Percentiles rank a stretch among this genome's conserved stretches.
Conservation (phyloP, 2,797 vertebrate genomes). For the Hypotaenidia okinawae region DNA sequence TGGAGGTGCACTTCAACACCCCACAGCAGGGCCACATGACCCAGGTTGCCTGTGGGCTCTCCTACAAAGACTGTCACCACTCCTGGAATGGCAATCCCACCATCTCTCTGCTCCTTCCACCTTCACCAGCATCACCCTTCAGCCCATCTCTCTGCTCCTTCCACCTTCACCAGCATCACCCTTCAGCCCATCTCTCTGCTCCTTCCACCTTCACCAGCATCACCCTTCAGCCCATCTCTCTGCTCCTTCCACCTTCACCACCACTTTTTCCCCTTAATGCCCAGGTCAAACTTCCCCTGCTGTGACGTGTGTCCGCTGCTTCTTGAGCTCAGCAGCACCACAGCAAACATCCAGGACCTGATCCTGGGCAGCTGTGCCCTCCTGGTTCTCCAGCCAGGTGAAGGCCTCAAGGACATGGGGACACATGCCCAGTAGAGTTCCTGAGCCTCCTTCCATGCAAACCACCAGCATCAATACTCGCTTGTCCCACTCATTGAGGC, state of each 20-base stretch:
- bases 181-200: too few relatives aligned
- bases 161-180: too few relatives aligned
- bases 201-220: too few relatives aligned
- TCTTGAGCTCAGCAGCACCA: background rate
- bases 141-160: too few relatives aligned
- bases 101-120: background rate
- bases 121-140: too few relatives aligned
- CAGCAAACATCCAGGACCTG: rapidly evolving
- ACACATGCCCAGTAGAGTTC: background rate
- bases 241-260: background rate
- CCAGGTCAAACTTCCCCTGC: background rate
- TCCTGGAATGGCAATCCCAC: background rate
- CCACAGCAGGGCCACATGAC: rapidly evolving
- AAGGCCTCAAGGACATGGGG: background rate
- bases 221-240: too few relatives aligned
- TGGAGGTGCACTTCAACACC: background rate
- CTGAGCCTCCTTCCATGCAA: background rate
- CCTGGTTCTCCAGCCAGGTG: background rate
- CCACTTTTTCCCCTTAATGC: rapidly evolving
- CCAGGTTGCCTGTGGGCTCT: background rate
- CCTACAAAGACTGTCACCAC: background rate
- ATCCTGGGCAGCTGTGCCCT: background rate
- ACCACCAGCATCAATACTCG: background rate
- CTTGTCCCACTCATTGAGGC: background rate
- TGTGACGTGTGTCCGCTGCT: rapidly evolving